Conservation (phyloP, 2,113 vertebrate species). For the Mus musculus region GRCm39 chrX:145791001-145791500, state of each 20-base stretch:
- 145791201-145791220: conserved; percentile 23
- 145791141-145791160: conserved; percentile 22
- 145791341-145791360: neutral
- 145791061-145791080: conserved; percentile 14
- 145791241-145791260: neutral
- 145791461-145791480: neutral
- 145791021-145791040: neutral
- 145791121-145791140: neutral
- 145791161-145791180: neutral
- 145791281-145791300: neutral
- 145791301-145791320: neutral
- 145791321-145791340: neutral
- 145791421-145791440: conserved; percentile 22
- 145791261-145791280: neutral
- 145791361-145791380: neutral
- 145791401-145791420: neutral
- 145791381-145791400: neutral
- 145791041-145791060: neutral
- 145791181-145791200: neutral
- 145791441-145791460: neutral
- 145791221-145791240: neutral
- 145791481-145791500: neutral
- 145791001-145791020: neutral
- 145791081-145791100: neutral
- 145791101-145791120: neutral